Conservation (phyloP, 1,140 invertebrate genomes). For the Conus ventricosus region DNA sequence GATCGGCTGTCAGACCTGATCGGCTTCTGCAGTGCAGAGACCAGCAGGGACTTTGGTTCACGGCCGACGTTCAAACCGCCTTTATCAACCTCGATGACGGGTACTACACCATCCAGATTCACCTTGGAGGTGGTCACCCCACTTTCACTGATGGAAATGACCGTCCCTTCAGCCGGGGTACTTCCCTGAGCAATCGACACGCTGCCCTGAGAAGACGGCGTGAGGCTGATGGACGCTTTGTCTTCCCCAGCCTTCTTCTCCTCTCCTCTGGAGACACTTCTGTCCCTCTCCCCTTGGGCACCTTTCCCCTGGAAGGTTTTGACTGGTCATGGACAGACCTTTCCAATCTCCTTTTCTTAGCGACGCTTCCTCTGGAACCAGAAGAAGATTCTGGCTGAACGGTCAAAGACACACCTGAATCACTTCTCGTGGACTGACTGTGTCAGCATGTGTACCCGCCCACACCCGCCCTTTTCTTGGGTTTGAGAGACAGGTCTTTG, state of each 20-base stretch:
- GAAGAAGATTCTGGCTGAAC: background rate
- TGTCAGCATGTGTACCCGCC: background rate
- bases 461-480: background rate
- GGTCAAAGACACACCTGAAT: background rate
- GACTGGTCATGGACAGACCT: background rate
- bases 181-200: background rate
- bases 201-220: background rate
- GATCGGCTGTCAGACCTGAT: no score
- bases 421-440: background rate
- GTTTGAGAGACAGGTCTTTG: conserved; percentile 24
- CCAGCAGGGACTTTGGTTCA: no score
- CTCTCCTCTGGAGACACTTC: background rate
- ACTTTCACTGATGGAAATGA: no score
- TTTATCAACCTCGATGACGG: no score
- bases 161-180: no score
- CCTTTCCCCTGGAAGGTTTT: background rate
- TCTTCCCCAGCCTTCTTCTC: background rate
- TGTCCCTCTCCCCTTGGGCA: background rate
- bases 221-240: background rate
- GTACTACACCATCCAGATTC: no score
- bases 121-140: no score
- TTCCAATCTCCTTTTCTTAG: background rate
- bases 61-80: no score
- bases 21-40: no score
- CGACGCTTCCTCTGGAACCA: background rate